These are phyloP conservation scores for Pseudanteris insignis DNA, from an alignment of 2,888 invertebrate species.

Conservation along the genomic window DNA sequence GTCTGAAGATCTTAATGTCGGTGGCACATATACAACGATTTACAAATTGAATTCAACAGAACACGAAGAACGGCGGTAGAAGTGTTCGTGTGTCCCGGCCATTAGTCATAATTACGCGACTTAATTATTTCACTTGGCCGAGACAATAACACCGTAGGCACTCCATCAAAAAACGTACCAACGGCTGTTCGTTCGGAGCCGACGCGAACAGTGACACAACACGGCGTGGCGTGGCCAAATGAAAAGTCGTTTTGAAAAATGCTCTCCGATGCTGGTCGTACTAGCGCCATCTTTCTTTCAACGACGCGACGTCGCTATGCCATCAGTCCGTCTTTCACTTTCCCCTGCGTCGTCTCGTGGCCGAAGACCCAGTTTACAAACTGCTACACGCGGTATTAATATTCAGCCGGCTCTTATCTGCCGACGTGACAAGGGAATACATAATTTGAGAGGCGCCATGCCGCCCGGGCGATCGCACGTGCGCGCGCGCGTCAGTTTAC, in stretches of 20 bases:
- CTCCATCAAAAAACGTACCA: conserved; percentile 33
- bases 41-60: too few species aligned
- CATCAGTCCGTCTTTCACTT: conserved; percentile 1
- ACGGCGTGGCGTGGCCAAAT: too few species aligned
- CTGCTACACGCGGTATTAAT: conserved; percentile 63
- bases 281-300: not conserved
- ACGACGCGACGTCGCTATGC: too few species aligned
- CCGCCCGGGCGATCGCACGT: conserved; percentile 25
- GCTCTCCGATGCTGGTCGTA: not conserved
- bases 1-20: not conserved
- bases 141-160: conserved; percentile 21
- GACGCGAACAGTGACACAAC: too few species aligned
- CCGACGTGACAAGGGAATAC: conserved; percentile 64
- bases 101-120: conserved; percentile 36
- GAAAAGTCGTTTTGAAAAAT: conserved; percentile 23
- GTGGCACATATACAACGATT: too few species aligned
- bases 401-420: conserved; percentile 64
- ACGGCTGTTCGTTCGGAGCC: conserved; percentile 20
- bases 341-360: conserved; percentile 17
- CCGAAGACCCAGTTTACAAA: conserved; percentile 62
- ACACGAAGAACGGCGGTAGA: too few species aligned
- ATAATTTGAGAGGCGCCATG: conserved; percentile 56
- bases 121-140: conserved; percentile 26
- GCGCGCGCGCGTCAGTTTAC: conserved; percentile 24
- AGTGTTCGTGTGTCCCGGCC: conserved; percentile 32